A percentile compares a stretch with the other conserved stretches of the same genome.
phyloP scores from a whole-genome alignment of 2,113 vertebrate genomes.

The Synchiropus splendidus region DNA sequence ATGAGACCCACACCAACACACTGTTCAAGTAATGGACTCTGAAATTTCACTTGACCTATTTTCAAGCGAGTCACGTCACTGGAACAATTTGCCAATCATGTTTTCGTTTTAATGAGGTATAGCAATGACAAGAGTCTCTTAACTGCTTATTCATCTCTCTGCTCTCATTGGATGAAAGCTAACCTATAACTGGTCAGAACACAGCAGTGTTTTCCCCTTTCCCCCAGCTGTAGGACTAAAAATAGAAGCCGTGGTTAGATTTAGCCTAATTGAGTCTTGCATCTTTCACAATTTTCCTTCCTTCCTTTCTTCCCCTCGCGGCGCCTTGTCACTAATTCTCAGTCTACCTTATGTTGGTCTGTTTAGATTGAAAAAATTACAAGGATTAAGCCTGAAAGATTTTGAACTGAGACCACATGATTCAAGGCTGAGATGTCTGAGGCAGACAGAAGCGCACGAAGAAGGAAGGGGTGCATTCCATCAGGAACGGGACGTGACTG shows the following conservation, averaged over 20 bases:
- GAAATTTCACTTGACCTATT: too few relatives aligned
- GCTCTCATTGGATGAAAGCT: conserved; percentile 33
- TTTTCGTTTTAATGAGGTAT: conserved; percentile 3
- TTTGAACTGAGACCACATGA: background rate
- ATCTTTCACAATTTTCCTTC: conserved; percentile 23
- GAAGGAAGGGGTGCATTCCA: conserved; percentile 5
- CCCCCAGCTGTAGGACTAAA: conserved; percentile 44
- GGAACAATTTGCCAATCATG: conserved; percentile 3
- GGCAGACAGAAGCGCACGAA: conserved; percentile 4
- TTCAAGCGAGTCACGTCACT: too few relatives aligned
- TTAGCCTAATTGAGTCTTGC: conserved; percentile 39
- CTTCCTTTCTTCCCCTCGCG: conserved; percentile 1
- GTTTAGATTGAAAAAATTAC: too few relatives aligned
- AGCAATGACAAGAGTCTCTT: conserved; percentile 5
- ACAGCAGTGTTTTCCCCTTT: conserved; percentile 37
- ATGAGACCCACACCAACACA: background rate
- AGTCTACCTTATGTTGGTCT: too few relatives aligned
- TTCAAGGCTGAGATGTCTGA: conserved; percentile 15
- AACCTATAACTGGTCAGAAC: conserved; percentile 45
- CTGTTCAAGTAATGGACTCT: background rate
- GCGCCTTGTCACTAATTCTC: background rate
- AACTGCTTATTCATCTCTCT: conserved; percentile 5
- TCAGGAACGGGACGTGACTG: conserved; percentile 22
- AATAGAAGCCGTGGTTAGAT: conserved; percentile 43
- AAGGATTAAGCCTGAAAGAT: too few relatives aligned